Evolutionary conservation across 2,888 invertebrate species (phyloP), one percentile per base, ranked within the genome.

Genomic region (Synergus umbraculus): DNA sequence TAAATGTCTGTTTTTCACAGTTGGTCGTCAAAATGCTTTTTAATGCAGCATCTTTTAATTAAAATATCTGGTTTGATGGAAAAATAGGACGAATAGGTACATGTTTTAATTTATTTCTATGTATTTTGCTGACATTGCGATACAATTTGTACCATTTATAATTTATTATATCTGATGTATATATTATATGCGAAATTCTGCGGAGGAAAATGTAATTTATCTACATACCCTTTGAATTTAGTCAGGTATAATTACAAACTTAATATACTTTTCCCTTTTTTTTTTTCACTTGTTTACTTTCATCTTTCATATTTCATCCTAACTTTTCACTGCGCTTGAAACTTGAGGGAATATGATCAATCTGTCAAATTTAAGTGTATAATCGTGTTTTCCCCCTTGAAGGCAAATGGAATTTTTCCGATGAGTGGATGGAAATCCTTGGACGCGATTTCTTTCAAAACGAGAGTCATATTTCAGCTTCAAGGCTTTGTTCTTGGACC

Each of bases 401-500:
- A 69, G 8, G 15, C 1, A 12, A 10, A 15, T 4, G 1, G 13
- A 4, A 37, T 1, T 29, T 29, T 29, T 3, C 13, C 29, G 22
- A 13, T 29, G 22, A 49, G 69, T 15, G 29, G 29, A 73, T 54
- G 69, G n/a, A 73, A 73, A n/a, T 73, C 37, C 18, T 15, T n/a
- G 54, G 37, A 54, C 4, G 15, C 29, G 9, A 22, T 73, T 13
- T 49, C 22, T 49, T 69, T 69, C 2, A 37, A 37, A 73, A 37
- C 5, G 9, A 10, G 15, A 54, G 69, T 73, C 29, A 49, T 73
- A 41, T 73, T 73, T 73, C 41, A 49, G 44, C 43, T 22, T 67
- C 43, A 15, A 67, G 69, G 29, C 29, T 73, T 73, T 73, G 37
- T 73, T 73, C 41, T 58, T 54, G 10, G 10, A 37, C 9, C 49